Base-by-base conservation (phyloP, 1,140 invertebrate species). In the Drosophila seguyi region DNA sequence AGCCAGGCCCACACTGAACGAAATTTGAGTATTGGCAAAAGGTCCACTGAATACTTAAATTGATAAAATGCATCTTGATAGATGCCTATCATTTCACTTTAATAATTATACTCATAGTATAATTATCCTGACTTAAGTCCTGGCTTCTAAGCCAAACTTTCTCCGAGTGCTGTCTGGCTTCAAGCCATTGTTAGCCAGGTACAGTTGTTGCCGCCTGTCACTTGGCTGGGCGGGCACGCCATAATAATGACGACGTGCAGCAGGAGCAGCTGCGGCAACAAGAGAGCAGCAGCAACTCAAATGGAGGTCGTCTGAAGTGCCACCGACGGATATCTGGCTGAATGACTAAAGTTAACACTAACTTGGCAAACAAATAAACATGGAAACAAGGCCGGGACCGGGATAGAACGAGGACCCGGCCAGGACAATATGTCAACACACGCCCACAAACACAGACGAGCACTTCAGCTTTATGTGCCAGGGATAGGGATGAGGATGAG, bases 271-370 rank as follows among this genome's bases (percentile, higher is more conserved):
- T 29, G 48, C 31, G 31, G 60, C 55, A 55, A 25, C 41, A 60
- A n/a, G 31, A n/a, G 29, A 63, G 31, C 58, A 73, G 41, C 50
- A 42, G 63, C 57, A 52, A 57, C 74, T 78, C 65, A 39, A 78
- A 59, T 61, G 79, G 61, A 58, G 75, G 61, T 63, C 53, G 81
- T 79, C 81, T 90, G 78, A 90, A 85, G 86, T 90, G 86, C 66
- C 86, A 75, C 69, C 78, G 71, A 74, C 86, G 85, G 78, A 90
- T 90, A 90, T 85, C 81, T 90, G 81, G 81, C 66, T 90, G 86
- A 90, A 90, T 90, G 86, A 85, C 85, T 90, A 90, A 90, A 90
- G 85, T 90, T 90, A 90, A 90, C 85, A 90, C 86, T 90, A 90
- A 85, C 81, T 90, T 85, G 78, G 86, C 85, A 90, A 90, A 90